These are phyloP conservation scores for Diarsia dahlii DNA, from an alignment of 2,888 invertebrate genomes.

Conservation along the genomic window DNA sequence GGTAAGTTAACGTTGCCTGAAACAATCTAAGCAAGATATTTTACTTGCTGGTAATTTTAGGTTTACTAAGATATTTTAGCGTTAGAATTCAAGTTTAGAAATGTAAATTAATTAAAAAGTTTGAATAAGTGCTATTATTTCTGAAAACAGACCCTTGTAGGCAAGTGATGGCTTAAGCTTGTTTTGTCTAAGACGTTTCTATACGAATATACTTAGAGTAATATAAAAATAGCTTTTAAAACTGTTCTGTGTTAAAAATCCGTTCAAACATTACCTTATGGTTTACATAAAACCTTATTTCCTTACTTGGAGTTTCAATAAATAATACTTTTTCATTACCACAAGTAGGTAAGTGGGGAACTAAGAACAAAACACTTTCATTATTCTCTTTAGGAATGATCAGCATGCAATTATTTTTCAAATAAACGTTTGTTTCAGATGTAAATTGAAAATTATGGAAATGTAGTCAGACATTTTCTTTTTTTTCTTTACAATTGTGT, in stretches of 20 bases:
- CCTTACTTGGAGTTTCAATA: not conserved
- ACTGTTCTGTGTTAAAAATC: too few species aligned
- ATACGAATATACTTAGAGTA: not conserved
- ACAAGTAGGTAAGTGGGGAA: slow-evolving; percentile 2
- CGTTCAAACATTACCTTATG: too few species aligned
- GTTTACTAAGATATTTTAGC: slow-evolving; percentile 1
- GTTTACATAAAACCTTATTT: not conserved
- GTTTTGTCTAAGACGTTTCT: not conserved
- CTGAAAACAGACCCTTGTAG: not conserved
- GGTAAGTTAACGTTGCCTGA: slow-evolving; percentile 2
- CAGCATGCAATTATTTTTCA: slow-evolving; percentile 29
- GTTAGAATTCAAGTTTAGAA: slow-evolving; percentile 18
- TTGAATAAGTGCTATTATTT: slow-evolving; percentile 3
- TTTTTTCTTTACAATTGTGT: slow-evolving; percentile 10
- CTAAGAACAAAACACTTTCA: slow-evolving; percentile 4
- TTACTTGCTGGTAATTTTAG: slow-evolving; percentile 24
- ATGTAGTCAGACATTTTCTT: slow-evolving; percentile 10
- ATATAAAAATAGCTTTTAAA: too few species aligned
- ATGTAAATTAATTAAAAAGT: slow-evolving; percentile 17
- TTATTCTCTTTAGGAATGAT: slow-evolving; percentile 16
- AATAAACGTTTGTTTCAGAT: slow-evolving; percentile 18
- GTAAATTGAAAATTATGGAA: slow-evolving; percentile 40
- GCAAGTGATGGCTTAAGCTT: not conserved
- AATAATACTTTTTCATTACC: not conserved
- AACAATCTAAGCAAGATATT: slow-evolving; percentile 24